These are phyloP conservation scores for Hetaerina titia DNA, from an alignment of 2,888 invertebrate genomes.

Conservation along the genomic window DNA sequence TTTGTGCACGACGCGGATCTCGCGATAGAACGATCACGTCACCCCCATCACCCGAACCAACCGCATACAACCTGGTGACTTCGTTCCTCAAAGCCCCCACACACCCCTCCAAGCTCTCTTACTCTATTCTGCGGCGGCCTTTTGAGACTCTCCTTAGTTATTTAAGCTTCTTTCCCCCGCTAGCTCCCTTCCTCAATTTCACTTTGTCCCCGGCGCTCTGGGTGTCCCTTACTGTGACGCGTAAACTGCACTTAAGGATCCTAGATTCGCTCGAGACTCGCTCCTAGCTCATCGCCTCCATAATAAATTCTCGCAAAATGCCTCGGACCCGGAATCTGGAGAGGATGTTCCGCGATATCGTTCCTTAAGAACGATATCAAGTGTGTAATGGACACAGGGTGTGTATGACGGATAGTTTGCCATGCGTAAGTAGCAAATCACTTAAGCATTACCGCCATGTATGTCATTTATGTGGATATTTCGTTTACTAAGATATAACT, in stretches of 20 bases:
- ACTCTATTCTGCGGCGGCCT: neutral
- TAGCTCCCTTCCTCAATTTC: neutral
- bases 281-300: neutral
- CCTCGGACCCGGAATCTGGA: too few relatives aligned
- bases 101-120: neutral
- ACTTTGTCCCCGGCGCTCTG: neutral
- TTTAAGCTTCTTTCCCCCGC: neutral
- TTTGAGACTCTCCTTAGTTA: constrained; percentile 17
- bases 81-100: neutral
- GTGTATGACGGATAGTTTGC: too few relatives aligned
- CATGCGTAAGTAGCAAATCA: too few relatives aligned
- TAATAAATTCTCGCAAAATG: too few relatives aligned
- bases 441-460: too few relatives aligned
- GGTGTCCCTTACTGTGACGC: neutral
- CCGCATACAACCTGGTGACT: neutral
- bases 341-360: neutral
- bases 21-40: neutral
- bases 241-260: neutral
- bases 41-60: neutral
- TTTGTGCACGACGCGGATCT: neutral
- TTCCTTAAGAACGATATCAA: neutral
- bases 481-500: too few relatives aligned
- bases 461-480: too few relatives aligned
- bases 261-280: neutral
- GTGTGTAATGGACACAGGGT: neutral